phyloP scores from a whole-genome alignment of 2,113 vertebrate species.

The Typhlomys cinereus region DNA sequence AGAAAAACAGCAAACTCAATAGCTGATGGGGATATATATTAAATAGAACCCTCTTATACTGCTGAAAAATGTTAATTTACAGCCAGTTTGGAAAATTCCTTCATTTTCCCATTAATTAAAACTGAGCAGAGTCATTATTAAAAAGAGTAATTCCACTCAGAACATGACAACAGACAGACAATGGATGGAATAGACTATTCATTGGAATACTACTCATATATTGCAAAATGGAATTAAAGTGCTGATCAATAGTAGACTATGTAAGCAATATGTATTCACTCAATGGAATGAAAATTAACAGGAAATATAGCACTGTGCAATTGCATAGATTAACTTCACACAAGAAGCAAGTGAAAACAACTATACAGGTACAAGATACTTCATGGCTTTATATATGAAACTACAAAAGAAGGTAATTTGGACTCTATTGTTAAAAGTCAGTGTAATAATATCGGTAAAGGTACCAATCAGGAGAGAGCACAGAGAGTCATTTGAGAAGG shows the following conservation, averaged over 20 bases:
- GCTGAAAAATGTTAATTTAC: not conserved
- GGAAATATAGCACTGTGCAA: not conserved
- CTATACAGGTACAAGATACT: not conserved
- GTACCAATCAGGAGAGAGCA: not conserved
- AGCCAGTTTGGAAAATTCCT: not conserved
- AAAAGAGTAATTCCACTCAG: not conserved
- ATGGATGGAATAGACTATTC: not conserved
- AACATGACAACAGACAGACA: not conserved
- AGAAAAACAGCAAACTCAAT: not conserved
- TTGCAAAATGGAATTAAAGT: not conserved
- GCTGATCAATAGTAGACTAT: not conserved
- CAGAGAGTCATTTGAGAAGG: not conserved
- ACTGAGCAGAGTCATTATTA: not conserved
- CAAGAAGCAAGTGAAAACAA: not conserved
- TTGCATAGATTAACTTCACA: not conserved
- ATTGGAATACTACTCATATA: not conserved
- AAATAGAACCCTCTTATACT: not conserved
- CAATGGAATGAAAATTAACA: not conserved
- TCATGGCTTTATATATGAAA: slow-evolving; percentile 5
- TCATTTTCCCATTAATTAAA: not conserved
- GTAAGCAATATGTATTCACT: not conserved
- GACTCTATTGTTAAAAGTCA: not conserved
- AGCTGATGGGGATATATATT: not conserved
- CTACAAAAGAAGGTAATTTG: not conserved
- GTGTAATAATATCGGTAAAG: not conserved